Evolutionary conservation across 2,113 vertebrate species (phyloP), one percentile per base, ranked within the genome.

Genomic region (Furnarius figulus): DNA sequence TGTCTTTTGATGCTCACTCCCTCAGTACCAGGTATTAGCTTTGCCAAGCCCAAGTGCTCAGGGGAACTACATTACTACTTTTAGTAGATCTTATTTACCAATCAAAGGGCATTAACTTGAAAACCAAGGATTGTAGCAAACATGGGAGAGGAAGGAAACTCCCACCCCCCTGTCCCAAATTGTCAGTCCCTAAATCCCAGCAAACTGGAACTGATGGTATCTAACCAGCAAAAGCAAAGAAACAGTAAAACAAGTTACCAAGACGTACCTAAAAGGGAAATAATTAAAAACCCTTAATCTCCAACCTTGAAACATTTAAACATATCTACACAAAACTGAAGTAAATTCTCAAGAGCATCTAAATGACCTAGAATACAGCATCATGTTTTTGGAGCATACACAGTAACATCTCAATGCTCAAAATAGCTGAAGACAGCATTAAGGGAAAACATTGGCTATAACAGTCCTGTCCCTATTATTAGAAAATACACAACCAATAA

Each of bases 231-330:
- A 72, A 52, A 17, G 75, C 10, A 56, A 75, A 62, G 35, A 91
- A 95, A 91, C 31, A 71, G 82, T 67, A 23, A 75, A 93, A 94
- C 84, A 92, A 94, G 52, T 96, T 95, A 95, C 85, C 40, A 80
- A 73, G 56, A 93, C 72, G 71, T 94, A 94, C 25, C 66, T 76
- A 55, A 78, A 66, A 90, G 28, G 50, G 17, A 7, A 31, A 52
- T 15, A 70, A 12, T 4, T 6, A 72, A 55, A 39, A 17, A 0
- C 4, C 8, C 21, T 79, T 67, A 2, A 47, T 44, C 87, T 85
- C 33, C n/a, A 71, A 28, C 2, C 33, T 14, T 52, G 14, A 44
- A 22, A n/a, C 23, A 55, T 27, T 40, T 15, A 76, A n/a, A 31
- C 5, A 4, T 6, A 81, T 5, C 16, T 46, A 37, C 17, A 55